These are phyloP conservation scores for Melanotaenia duboulayi DNA, from an alignment of 2,113 vertebrate genomes.

Conservation along the genomic window DNA sequence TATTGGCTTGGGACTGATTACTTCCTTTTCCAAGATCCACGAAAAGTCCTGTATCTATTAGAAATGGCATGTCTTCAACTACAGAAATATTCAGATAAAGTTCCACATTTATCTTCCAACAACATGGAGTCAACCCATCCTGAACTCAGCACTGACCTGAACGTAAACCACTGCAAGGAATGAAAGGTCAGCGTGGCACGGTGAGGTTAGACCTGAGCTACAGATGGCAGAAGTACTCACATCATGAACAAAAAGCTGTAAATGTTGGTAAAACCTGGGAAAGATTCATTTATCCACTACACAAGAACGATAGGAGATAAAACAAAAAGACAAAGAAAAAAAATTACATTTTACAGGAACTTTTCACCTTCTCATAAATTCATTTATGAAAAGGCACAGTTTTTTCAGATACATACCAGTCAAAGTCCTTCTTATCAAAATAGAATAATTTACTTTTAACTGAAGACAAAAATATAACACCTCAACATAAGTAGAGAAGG, in stretches of 20 bases:
- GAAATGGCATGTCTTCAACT: no score
- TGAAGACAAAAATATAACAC: slow-evolving; percentile 26
- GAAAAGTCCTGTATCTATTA: neutral
- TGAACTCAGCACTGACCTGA: neutral
- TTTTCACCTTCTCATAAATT: slow-evolving; percentile 83
- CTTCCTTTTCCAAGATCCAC: neutral
- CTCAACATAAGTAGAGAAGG: slow-evolving; percentile 1
- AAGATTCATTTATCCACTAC: slow-evolving; percentile 54
- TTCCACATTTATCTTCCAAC: no score
- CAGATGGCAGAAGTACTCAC: neutral
- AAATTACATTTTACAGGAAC: slow-evolving; percentile 39
- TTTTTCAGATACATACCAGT: slow-evolving; percentile 47
- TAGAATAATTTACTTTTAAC: slow-evolving; percentile 31
- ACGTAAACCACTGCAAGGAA: slow-evolving; percentile 2
- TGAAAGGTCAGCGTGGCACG: slow-evolving; percentile 38
- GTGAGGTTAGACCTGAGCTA: slow-evolving; percentile 23
- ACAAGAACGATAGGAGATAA: slow-evolving; percentile 22
- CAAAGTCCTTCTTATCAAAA: slow-evolving; percentile 49
- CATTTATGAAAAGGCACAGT: slow-evolving; percentile 85
- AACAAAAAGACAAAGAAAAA: slow-evolving; percentile 43
- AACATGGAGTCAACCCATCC: neutral
- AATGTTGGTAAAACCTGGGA: slow-evolving; percentile 54
- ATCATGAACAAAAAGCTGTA: slow-evolving; percentile 2
- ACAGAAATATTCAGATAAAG: no score
- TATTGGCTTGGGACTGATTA: no score